These are phyloP conservation scores for Xenopus petersii DNA, from an alignment of 2,797 vertebrate species.

Conservation along the genomic window DNA sequence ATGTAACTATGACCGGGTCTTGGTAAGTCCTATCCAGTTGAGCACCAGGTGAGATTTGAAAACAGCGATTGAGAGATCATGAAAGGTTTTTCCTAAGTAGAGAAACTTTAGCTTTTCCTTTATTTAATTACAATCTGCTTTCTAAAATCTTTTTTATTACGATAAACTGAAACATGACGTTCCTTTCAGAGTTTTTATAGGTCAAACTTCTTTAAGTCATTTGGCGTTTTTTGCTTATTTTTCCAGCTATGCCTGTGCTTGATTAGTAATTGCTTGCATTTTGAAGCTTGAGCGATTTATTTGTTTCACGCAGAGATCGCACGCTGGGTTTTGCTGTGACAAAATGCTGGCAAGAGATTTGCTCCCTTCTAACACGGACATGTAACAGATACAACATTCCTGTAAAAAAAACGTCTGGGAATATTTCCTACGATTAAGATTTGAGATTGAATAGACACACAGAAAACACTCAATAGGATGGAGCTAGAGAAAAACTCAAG, in stretches of 20 bases:
- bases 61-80: no score
- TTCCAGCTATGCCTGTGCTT: neutral
- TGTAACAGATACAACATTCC: neutral
- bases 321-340: conserved; percentile 10
- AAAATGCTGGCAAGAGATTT: neutral
- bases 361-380: neutral
- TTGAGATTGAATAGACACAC: neutral
- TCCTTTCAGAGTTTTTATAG: no score
- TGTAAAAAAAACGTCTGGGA: neutral
- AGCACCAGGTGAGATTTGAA: no score
- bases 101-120: no score
- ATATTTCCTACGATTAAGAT: neutral
- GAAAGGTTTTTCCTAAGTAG: no score
- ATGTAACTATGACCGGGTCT: no score
- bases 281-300: neutral
- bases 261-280: neutral
- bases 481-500: no score
- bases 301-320: conserved; percentile 13
- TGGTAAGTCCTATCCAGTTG: no score
- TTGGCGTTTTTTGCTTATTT: neutral
- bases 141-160: no score
- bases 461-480: no score
- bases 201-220: neutral
- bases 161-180: no score
- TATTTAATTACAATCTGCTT: no score